Evolutionary conservation across 2,888 invertebrate genomes (phyloP).

Genomic region (Branchipolynoe longqiensis): DNA sequence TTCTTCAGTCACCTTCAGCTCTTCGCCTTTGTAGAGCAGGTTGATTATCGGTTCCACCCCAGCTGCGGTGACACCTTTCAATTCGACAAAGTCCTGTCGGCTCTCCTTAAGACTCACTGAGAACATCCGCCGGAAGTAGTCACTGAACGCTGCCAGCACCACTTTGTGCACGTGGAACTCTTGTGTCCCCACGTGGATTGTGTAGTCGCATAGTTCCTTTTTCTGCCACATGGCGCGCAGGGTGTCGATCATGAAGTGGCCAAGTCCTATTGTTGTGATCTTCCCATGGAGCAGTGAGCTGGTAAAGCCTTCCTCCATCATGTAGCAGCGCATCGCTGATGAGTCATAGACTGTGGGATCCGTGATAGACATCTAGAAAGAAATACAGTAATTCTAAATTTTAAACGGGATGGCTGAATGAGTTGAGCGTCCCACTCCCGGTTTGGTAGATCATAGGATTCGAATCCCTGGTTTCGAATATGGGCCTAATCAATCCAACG

Average conservation of each 20-base stretch:
- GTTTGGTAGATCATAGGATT: neutral
- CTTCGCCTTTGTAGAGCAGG: conserved; percentile 79
- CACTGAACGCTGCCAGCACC: conserved; percentile 69
- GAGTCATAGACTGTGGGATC: conserved; percentile 6
- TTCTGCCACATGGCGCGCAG: conserved; percentile 40
- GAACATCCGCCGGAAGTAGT: conserved; percentile 80
- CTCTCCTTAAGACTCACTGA: conserved; percentile 78
- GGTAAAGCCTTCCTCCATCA: conserved; percentile 7
- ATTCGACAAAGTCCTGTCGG: conserved; percentile 73
- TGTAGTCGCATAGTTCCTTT: conserved; percentile 51
- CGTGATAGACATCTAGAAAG: conserved; percentile 7
- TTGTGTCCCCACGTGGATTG: conserved; percentile 12
- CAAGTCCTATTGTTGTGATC: neutral
- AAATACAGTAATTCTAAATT: neutral
- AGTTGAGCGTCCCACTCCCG: neutral
- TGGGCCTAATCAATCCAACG: neutral
- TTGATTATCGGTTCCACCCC: conserved; percentile 78
- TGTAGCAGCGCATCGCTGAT: neutral
- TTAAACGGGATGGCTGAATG: neutral
- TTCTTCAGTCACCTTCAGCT: conserved; percentile 72
- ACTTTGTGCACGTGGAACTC: conserved; percentile 38
- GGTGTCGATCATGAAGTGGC: neutral
- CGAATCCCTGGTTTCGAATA: neutral
- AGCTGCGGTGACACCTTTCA: conserved; percentile 76
- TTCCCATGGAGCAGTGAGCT: neutral